Evolutionary conservation across 2,888 invertebrate genomes (phyloP).

Genomic region (Endomychus coccineus): DNA sequence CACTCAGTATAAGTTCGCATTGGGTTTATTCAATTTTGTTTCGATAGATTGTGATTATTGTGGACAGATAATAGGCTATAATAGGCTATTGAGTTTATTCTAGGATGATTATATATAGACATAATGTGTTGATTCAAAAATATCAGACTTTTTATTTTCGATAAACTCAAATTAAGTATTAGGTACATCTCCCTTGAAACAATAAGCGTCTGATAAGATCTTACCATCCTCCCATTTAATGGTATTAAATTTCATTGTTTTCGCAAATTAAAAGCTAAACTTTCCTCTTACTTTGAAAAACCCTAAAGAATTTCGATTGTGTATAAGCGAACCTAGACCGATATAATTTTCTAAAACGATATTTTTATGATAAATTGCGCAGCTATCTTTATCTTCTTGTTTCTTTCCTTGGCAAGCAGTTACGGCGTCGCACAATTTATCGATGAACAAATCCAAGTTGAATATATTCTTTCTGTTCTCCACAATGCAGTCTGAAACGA

Average conservation of each 20-base stretch:
- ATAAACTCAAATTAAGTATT: no score
- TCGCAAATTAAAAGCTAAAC: slow-evolving; percentile 62
- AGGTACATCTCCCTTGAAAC: no score
- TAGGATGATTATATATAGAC: no score
- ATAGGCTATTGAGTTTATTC: no score
- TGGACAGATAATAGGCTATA: no score
- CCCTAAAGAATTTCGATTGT: slow-evolving; percentile 76
- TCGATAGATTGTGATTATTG: no score
- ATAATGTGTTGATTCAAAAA: no score
- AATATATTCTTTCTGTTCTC: slow-evolving; percentile 41
- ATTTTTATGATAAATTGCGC: slow-evolving; percentile 56
- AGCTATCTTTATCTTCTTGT: slow-evolving; percentile 41
- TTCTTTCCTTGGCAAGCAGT: slow-evolving; percentile 40
- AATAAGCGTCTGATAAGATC: no score
- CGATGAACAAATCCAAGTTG: slow-evolving; percentile 55
- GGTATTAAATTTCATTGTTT: slow-evolving; percentile 8
- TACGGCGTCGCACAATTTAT: slow-evolving; percentile 50
- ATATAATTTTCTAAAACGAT: slow-evolving; percentile 76
- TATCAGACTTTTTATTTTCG: no score
- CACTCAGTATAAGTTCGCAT: no score
- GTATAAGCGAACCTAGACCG: slow-evolving; percentile 69
- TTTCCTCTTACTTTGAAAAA: slow-evolving; percentile 83
- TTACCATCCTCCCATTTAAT: no score
- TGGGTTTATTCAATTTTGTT: no score
- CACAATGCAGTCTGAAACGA: slow-evolving; percentile 34